A percentile compares a stretch with the other conserved stretches of the same genome.
Conservation (phyloP, 2,888 invertebrate genomes). For the Nebria salina region DNA sequence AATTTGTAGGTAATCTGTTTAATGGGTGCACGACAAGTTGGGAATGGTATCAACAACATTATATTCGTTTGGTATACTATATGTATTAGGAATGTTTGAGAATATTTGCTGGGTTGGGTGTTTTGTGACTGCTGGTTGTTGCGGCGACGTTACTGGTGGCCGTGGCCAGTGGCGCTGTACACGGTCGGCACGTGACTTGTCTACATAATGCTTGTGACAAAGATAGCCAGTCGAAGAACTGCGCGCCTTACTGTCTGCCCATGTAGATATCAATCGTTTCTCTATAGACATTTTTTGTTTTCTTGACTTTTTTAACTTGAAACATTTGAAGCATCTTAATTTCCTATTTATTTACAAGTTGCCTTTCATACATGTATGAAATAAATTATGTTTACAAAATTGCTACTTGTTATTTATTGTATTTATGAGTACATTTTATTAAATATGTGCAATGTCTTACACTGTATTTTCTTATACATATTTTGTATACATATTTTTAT, state of each 20-base stretch:
- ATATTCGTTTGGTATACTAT: neutral
- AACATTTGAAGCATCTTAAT: neutral
- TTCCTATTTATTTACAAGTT: neutral
- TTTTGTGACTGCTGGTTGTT: neutral
- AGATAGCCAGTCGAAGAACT: neutral
- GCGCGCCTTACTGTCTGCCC: neutral
- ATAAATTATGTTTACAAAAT: neutral
- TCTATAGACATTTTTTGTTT: neutral
- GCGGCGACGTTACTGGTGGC: neutral
- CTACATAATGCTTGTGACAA: neutral
- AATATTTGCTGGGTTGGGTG: neutral
- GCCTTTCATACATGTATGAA: too few relatives aligned
- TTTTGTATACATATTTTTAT: too few relatives aligned
- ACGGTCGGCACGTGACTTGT: neutral
- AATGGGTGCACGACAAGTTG: neutral
- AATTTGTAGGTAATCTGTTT: neutral
- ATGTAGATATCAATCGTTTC: conserved; percentile 1
- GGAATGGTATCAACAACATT: neutral
- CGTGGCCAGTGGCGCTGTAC: neutral
- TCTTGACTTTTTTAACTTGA: neutral
- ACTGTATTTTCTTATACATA: too few relatives aligned
- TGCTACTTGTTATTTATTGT: neutral
- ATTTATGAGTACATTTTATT: neutral
- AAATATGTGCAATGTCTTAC: neutral
- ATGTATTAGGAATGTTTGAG: neutral